These are phyloP conservation scores for Rhodinocichla rosea DNA, from an alignment of 2,113 vertebrate species.

Conservation along the genomic window DNA sequence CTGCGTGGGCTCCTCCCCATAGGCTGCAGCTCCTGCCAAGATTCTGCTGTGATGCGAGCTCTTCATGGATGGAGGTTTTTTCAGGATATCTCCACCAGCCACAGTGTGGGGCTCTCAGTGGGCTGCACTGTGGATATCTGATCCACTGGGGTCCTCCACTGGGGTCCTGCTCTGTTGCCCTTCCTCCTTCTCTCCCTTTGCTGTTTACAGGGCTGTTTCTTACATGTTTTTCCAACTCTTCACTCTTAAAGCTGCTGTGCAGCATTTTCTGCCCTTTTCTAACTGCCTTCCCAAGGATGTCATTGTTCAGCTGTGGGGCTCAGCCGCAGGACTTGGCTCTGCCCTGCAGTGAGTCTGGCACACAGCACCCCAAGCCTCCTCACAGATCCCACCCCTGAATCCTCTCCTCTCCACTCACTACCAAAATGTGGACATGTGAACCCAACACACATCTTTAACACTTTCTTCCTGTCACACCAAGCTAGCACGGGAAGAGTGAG, in stretches of 20 bases:
- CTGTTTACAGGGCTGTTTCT: not conserved
- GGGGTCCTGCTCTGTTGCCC: too few species aligned
- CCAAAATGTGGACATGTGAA: not conserved
- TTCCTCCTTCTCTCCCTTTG: not conserved
- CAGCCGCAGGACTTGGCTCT: not conserved
- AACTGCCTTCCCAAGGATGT: not conserved
- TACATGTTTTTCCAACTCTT: not conserved
- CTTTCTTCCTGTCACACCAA: not conserved
- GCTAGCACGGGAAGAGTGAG: not conserved
- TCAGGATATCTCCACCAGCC: not conserved
- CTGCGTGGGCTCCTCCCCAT: not conserved
- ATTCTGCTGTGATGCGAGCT: not conserved
- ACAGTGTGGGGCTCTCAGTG: not conserved
- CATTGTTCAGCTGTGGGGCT: not conserved
- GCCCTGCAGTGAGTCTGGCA: not conserved
- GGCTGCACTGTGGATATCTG: not conserved
- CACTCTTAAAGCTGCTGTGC: not conserved
- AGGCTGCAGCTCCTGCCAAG: not conserved
- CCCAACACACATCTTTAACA: not conserved
- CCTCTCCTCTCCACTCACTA: not conserved
- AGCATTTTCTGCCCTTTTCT: not conserved
- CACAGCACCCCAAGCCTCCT: not conserved
- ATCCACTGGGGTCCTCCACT: not conserved
- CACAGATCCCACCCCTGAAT: not conserved
- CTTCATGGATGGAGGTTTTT: not conserved